Evolutionary conservation across 2,888 invertebrate genomes (phyloP).

Genomic region (Seladonia tumulorum): DNA sequence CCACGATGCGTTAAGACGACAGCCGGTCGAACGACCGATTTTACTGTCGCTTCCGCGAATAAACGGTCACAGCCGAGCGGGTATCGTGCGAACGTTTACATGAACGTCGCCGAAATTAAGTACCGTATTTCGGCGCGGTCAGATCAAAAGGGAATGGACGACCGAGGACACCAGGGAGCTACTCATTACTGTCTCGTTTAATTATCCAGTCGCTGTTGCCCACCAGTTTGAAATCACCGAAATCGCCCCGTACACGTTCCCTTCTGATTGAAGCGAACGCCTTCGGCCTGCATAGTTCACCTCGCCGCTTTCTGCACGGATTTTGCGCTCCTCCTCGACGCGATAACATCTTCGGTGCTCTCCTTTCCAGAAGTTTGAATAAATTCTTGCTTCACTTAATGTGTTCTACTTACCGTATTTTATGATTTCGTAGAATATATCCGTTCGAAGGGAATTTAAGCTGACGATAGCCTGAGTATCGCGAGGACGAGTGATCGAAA

Average conservation of each 20-base stretch:
- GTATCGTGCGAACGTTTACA: constrained; percentile 29
- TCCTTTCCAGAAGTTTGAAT: neutral
- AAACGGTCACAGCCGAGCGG: constrained; percentile 65
- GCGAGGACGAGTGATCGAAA: neutral
- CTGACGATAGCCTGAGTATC: neutral
- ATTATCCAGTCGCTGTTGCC: neutral
- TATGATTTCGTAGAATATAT: neutral
- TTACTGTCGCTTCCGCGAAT: constrained; percentile 75
- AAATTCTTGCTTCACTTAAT: neutral
- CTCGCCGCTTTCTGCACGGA: neutral
- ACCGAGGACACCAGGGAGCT: constrained; percentile 8
- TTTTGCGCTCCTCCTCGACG: neutral
- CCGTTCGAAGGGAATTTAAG: neutral
- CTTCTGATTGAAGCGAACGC: neutral
- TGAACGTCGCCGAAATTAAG: constrained; percentile 19
- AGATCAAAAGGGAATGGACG: constrained; percentile 16
- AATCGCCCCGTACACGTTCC: neutral
- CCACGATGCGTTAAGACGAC: constrained; percentile 69
- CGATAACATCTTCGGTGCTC: neutral
- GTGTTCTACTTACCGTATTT: neutral
- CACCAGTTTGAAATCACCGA: neutral
- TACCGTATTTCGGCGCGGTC: constrained; percentile 15
- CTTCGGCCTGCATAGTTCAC: neutral
- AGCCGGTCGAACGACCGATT: constrained; percentile 74
- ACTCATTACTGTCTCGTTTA: constrained; percentile 14